Conservation (phyloP, 2,113 vertebrate species). For the Vireo altiloquus region DNA sequence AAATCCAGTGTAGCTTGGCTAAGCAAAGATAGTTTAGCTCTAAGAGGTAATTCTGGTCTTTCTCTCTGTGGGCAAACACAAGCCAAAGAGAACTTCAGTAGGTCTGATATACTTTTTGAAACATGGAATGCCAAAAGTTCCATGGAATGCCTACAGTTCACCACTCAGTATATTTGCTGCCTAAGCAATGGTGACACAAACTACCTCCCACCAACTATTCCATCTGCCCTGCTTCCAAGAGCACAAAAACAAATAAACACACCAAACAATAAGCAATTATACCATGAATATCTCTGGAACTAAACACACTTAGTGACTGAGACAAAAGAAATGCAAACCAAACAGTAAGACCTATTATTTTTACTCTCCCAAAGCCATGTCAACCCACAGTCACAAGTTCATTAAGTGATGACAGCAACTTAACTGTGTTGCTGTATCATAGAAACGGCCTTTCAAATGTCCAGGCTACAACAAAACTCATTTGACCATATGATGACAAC, state of each 20-base stretch:
- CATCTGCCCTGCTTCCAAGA: not conserved
- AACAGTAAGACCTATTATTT: not conserved
- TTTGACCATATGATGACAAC: not conserved
- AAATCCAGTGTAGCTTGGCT: not conserved
- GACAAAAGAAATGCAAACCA: not conserved
- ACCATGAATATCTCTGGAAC: not conserved
- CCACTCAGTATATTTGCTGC: not conserved
- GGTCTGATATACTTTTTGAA: not conserved
- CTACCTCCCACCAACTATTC: not conserved
- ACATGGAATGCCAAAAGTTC: not conserved
- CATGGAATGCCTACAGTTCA: not conserved
- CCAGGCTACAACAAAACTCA: not conserved
- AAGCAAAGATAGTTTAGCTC: not conserved
- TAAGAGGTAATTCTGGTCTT: not conserved
- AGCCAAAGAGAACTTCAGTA: not conserved
- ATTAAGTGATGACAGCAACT: not conserved
- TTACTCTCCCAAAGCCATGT: not conserved
- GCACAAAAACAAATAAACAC: not conserved
- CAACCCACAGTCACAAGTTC: not conserved
- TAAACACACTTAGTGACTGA: not conserved
- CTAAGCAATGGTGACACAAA: not conserved
- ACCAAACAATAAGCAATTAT: slow-evolving; percentile 3
- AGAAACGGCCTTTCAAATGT: slow-evolving; percentile 12
- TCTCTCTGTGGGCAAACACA: not conserved
- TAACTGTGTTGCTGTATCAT: not conserved